Base-by-base conservation (phyloP, 2,888 invertebrate genomes). In the Leptinotarsa tumamoca region DNA sequence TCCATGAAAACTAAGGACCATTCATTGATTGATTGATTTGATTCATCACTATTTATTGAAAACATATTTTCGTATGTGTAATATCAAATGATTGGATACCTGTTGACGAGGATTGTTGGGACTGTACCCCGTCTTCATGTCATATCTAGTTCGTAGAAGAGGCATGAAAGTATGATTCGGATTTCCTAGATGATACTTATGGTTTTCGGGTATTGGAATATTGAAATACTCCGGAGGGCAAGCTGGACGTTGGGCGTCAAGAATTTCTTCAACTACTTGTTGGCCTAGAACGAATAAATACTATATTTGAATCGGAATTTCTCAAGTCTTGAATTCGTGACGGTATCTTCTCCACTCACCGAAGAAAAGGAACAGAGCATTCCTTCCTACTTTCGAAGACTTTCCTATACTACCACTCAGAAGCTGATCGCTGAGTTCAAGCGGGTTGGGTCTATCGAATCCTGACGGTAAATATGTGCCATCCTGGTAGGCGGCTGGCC, bases 171-270 rank as follows among this genome's bases (percentile, higher is more conserved):
- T 86, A 73, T 89, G 88, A 17, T 82, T 78, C 43, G 77, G 17
- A 82, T 81, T 15, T 81, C 80, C 63, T 14, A 23, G 85, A 51
- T 84, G 83, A 76, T 87, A 90, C 17, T 78, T 80, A 82, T 91
- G 90, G 27, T 84, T 83, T 68, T 86, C 79, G 3, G 91, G 91
- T 67, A 92, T 90, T 3, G 85, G 80, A 67, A 92, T 90, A 81
- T 92, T 92, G 81, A 91, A 90, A 83, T 92, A 92, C 84, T 92
- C 91, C 0, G 91, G 90, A 13, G 91, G 92, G 86, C 92, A 92
- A 17, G 90, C 90, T n/a, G 91, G 88, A 80, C 90, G 86, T 84
- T 92, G 91, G 1, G 91, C 90, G 86, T 92, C 92, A 63, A 92
- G 83, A 75, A 92, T 90, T 87, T 92, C 92, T 82, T 92, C 91